Base-by-base conservation (phyloP, 2,888 invertebrate genomes). In the Ectemnius lituratus region DNA sequence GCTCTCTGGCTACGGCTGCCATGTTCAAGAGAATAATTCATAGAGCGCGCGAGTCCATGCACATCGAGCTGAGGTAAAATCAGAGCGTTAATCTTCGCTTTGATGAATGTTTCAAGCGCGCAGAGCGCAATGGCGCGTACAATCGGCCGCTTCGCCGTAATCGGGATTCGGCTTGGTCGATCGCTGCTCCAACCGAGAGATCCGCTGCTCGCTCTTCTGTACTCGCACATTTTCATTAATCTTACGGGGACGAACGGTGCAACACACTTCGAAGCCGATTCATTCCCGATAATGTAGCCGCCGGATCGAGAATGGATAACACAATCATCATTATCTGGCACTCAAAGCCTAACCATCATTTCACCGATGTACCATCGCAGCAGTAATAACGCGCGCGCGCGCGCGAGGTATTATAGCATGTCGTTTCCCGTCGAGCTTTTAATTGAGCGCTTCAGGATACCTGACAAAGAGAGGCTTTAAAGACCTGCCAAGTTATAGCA, bases 241-340 rank as follows among this genome's bases (percentile, higher is more conserved):
- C 47, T 49, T 52, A 27, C 56, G 37, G 37, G 37, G 37, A 37
- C 37, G 37, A n/a, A n/a, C n/a, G 8, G 37, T 5, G 23, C 14
- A 14, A 23, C 13, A 49, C 14, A 13, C 46, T 46, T 45, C 46
- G 18, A 37, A 2, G 37, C n/a, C 37, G 23, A 14, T 56, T 63
- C 63, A 11, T 20, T 20, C 14, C 13, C 46, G 65, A 65, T 65
- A 65, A 65, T 57, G 23, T 13, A 45, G 23, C 20, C 65, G 57
- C 27, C 0, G 23, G 57, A 65, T 65, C 45, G 23, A 58, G 46
- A 58, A 6, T 46, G 45, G 58, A 58, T 46, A n/a, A 20, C 14
- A 58, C 73, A 23, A 65, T 37, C 61, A 49, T 49, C 57, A 45
- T 69, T 65, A 73, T 73, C 73, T n/a, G 49, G 47, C 45, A 49